These are phyloP conservation scores for Sarcophaga caerulescens DNA, from an alignment of 2,888 invertebrate species.

Conservation along the genomic window DNA sequence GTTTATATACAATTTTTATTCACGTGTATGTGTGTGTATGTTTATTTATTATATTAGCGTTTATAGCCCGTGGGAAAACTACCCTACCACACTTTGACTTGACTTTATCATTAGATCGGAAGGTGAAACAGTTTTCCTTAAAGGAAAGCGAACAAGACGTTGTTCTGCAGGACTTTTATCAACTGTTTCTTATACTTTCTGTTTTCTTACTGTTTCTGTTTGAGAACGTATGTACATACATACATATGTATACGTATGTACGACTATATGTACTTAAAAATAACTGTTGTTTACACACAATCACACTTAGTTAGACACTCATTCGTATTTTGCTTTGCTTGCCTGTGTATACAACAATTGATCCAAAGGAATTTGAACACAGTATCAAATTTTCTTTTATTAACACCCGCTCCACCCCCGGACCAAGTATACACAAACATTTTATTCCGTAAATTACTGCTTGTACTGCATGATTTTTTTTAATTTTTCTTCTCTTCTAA, in stretches of 20 bases:
- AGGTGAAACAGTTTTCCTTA: constrained; percentile 50
- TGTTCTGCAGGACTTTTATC: constrained; percentile 38
- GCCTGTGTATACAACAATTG: constrained; percentile 70
- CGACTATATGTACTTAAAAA: neutral
- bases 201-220: neutral
- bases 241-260: constrained; percentile 6
- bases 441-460: constrained; percentile 12
- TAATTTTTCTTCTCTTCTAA: constrained; percentile 3
- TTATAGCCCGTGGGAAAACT: constrained; percentile 61
- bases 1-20: constrained; percentile 1
- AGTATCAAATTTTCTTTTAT: constrained; percentile 64
- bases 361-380: constrained; percentile 70
- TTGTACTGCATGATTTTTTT: constrained; percentile 16
- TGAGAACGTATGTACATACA: neutral
- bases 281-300: neutral
- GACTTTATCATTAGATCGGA: constrained; percentile 64
- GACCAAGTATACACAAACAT: constrained; percentile 61
- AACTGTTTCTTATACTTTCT: neutral
- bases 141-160: constrained; percentile 41
- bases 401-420: constrained; percentile 61
- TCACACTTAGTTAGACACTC: neutral
- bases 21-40: constrained; percentile 19
- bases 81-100: constrained; percentile 60
- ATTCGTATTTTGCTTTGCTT: constrained; percentile 51
- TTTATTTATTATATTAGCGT: constrained; percentile 41